A percentile compares a stretch with the other conserved stretches of the same genome.
Evolutionary conservation across 2,888 invertebrate species (phyloP).

Genomic region (Tenthredo scrophulariae): DNA sequence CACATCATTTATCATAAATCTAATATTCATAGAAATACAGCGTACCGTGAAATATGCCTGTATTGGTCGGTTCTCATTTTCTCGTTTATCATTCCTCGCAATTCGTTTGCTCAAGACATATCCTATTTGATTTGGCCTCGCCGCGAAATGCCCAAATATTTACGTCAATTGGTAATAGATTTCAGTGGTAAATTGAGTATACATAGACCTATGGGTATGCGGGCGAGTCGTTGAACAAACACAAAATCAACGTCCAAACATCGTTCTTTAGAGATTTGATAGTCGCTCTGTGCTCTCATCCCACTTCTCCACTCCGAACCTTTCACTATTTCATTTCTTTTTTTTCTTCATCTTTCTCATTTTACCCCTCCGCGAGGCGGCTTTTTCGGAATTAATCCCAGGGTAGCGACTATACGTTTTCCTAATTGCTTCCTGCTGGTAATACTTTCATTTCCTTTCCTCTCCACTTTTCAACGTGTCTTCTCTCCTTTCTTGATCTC

Average conservation of each 20-base stretch:
- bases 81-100: background rate
- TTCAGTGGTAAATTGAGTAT: background rate
- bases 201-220: background rate
- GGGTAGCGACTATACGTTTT: conserved; percentile 60
- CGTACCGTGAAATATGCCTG: too few relatives aligned
- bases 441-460: conserved; percentile 66
- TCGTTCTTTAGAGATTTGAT: background rate
- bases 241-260: background rate
- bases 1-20: background rate
- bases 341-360: conserved; percentile 13
- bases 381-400: conserved; percentile 66
- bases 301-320: background rate
- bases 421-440: conserved; percentile 66
- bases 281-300: background rate
- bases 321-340: conserved; percentile 41
- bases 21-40: background rate
- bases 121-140: background rate
- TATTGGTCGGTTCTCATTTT: background rate
- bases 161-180: background rate
- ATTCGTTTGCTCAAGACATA: background rate
- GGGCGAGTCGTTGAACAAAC: background rate
- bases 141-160: background rate
- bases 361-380: conserved; percentile 47
- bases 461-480: conserved; percentile 58
- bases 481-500: conserved; percentile 48